Conservation (phyloP, 2,797 vertebrate genomes). For the Phataginus tricuspis region DNA sequence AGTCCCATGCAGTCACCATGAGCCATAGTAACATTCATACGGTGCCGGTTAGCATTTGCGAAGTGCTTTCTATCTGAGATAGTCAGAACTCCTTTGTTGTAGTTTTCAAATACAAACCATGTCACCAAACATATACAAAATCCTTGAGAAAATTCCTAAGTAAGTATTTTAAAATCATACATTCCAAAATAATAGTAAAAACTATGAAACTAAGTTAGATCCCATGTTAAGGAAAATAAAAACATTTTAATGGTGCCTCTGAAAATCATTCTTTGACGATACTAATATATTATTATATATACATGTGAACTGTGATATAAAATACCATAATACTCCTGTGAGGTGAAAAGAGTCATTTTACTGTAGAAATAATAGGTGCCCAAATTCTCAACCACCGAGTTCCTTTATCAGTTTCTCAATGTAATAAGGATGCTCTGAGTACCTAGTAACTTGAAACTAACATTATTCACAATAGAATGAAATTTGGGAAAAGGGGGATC, state of each 20-base stretch:
- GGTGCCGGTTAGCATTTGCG: background rate
- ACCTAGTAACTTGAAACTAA: background rate
- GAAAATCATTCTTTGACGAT: constrained; percentile 29
- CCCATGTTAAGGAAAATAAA: background rate
- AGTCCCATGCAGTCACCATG: background rate
- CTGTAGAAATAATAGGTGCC: background rate
- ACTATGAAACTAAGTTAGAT: constrained; percentile 21
- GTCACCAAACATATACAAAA: background rate
- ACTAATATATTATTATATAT: background rate
- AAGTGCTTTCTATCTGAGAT: constrained; percentile 9
- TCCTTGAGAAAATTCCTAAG: constrained; percentile 7
- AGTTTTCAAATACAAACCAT: background rate
- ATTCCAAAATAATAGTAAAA: constrained; percentile 35
- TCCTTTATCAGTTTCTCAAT: constrained; percentile 1
- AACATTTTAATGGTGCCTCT: background rate
- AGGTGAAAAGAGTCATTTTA: constrained; percentile 33
- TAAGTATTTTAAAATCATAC: background rate
- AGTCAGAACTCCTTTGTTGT: background rate
- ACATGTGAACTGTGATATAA: background rate
- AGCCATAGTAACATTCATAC: background rate
- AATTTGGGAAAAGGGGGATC: background rate
- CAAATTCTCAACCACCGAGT: background rate
- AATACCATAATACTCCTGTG: background rate
- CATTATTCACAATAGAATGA: background rate
- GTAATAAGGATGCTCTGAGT: background rate